These are phyloP conservation scores for Cylloceria caligata DNA, from an alignment of 2,888 invertebrate genomes.

Conservation along the genomic window DNA sequence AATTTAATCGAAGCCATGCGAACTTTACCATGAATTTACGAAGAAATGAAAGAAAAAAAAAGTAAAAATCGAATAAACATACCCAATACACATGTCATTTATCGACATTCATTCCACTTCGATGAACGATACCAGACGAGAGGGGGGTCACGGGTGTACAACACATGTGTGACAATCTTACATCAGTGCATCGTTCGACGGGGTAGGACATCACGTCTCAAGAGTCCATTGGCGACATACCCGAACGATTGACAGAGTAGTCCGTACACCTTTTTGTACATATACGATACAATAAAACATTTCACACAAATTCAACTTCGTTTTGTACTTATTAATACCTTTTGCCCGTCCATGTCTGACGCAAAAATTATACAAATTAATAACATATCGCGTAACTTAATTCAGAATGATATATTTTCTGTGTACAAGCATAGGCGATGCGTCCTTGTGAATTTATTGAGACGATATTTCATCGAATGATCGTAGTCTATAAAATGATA, in stretches of 20 bases:
- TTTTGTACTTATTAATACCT: slow-evolving; percentile 21
- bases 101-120: slow-evolving; percentile 81
- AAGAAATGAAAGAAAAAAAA: slow-evolving; percentile 51
- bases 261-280: slow-evolving; percentile 84
- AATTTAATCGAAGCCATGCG: slow-evolving; percentile 47
- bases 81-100: slow-evolving; percentile 75
- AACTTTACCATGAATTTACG: slow-evolving; percentile 48
- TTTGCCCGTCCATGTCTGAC: background rate
- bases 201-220: slow-evolving; percentile 42
- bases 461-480: background rate
- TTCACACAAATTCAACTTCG: slow-evolving; percentile 76
- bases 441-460: too few species aligned
- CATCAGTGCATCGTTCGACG: slow-evolving; percentile 58
- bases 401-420: too few species aligned
- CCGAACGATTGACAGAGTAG: slow-evolving; percentile 80
- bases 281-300: slow-evolving; percentile 84
- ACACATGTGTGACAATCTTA: slow-evolving; percentile 62
- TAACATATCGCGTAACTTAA: background rate
- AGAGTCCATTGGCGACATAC: slow-evolving; percentile 59
- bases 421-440: too few species aligned
- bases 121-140: slow-evolving; percentile 76
- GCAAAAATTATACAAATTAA: background rate
- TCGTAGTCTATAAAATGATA: background rate
- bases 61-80: slow-evolving; percentile 68
- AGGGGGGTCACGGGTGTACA: slow-evolving; percentile 75